Base-by-base conservation (phyloP, 2,113 vertebrate genomes). In the Oceanites oceanicus region DNA sequence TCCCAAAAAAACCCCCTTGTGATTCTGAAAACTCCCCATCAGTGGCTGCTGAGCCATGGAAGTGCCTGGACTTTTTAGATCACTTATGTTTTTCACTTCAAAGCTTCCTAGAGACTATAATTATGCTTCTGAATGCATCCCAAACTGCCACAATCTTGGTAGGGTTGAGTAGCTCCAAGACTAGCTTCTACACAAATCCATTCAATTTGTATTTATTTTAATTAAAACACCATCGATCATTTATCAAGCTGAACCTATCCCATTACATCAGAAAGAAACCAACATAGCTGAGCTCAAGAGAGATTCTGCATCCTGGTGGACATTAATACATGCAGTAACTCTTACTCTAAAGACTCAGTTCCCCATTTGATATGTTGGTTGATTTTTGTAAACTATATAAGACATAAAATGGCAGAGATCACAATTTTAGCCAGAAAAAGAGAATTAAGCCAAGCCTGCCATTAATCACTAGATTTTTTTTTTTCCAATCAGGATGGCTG, bases 1-100 rank as follows among this genome's bases (percentile, higher is more conserved):
- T 38, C 38, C 8, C 5, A 5, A 8, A 25, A 88, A 63, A 61
- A 2, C 1, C 1, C 25, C 7, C n/a, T n/a, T 2, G 1, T 50
- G 23, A 47, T 59, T 32, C 29, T 63, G 7, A 55, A 50, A 94
- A 62, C 11, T 62, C 19, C 9, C 5, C 30, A 55, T 18, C 14
- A 26, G 63, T 15, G 19, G 10, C 18, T 75, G 36, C 34, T 75
- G 49, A 71, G 27, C 34, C n/a, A 66, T 21, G 20, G 7, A 80
- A 79, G 3, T 50, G 10, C 13, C 17, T 40, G 21, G n/a, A 56
- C 5, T 19, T 91, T 68, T 40, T 21, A 66, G 13, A 65, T 56
- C 10, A 29, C 34, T 63, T 79, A 49, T 7, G 3, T 7, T 83
- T 89, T 81, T 58, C 23, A 23, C 15, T 90, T 85, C 55, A 49